These are phyloP conservation scores for Pocillopora meandrina DNA, from an alignment of 92 coral and sea anemone genomes.

Conservation along the genomic window DNA sequence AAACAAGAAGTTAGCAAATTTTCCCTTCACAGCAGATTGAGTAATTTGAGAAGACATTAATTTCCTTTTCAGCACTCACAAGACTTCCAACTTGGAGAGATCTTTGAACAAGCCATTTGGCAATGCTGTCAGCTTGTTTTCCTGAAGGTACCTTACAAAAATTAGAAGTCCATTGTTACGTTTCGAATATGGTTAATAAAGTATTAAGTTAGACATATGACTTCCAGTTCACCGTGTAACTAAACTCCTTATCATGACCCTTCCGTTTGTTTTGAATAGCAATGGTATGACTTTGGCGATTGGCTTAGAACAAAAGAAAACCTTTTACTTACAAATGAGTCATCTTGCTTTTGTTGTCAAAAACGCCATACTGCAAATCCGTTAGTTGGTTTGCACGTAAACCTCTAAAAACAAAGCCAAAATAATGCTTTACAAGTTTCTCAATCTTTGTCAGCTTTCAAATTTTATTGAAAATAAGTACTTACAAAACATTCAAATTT, in stretches of 20 bases:
- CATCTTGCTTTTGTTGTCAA: constrained; percentile 7
- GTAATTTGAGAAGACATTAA: too few species aligned
- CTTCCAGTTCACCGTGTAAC: too few species aligned
- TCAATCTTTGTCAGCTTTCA: not conserved
- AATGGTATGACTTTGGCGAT: too few species aligned
- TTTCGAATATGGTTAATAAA: too few species aligned
- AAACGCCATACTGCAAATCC: constrained; percentile 15
- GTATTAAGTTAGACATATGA: too few species aligned
- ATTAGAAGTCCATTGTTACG: too few species aligned
- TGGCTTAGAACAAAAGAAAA: too few species aligned
- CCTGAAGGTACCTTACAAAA: not conserved
- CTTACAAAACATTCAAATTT: not conserved
- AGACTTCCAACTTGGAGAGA: not conserved
- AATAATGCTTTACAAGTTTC: not conserved
- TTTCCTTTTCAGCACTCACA: not conserved
- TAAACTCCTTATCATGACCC: not conserved
- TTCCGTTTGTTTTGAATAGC: too few species aligned
- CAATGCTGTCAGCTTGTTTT: not conserved
- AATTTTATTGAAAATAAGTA: not conserved
- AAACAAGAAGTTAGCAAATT: too few species aligned
- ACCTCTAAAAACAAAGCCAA: not conserved
- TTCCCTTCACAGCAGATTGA: too few species aligned
- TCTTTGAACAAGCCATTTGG: not conserved
- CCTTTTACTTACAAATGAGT: constrained; percentile 20
- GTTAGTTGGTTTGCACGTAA: constrained; percentile 20